These are phyloP conservation scores for Drosophila aff. DNA, from an alignment of 1,140 invertebrate species.

Conservation along the genomic window DNA sequence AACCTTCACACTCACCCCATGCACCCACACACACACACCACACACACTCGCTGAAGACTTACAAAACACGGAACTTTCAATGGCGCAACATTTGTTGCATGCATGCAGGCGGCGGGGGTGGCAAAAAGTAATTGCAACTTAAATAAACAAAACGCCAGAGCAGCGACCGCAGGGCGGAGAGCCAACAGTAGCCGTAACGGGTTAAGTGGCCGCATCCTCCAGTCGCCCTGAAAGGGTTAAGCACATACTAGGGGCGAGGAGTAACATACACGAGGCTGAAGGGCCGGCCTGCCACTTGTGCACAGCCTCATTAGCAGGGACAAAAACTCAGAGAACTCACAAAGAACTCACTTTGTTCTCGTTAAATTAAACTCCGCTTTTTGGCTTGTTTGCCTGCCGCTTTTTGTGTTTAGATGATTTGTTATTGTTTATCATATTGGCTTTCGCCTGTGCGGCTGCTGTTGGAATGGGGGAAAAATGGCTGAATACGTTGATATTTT, in stretches of 20 bases:
- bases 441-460: neutral
- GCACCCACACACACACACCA: neutral
- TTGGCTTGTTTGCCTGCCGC: conserved; percentile 23
- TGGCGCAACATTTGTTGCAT: conserved; percentile 51
- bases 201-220: conserved; percentile 66
- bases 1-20: conserved; percentile 30
- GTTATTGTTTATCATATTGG: conserved; percentile 57
- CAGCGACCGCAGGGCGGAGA: conserved; percentile 52
- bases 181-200: conserved; percentile 50
- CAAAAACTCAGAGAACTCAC: conserved; percentile 37
- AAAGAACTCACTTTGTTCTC: conserved; percentile 52
- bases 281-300: conserved; percentile 65
- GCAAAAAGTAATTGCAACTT: conserved; percentile 78
- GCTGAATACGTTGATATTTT: neutral
- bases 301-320: conserved; percentile 69
- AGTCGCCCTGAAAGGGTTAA: conserved; percentile 47
- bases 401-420: conserved; percentile 55
- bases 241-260: conserved; percentile 10
- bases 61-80: conserved; percentile 45
- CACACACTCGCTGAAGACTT: conserved; percentile 19
- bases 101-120: conserved; percentile 33
- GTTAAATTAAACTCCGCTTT: conserved; percentile 34
- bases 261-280: conserved; percentile 42
- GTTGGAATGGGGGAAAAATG: neutral
- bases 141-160: conserved; percentile 68